Percentiles rank a stretch among this genome's conserved stretches.
Evolutionary conservation across 2,888 invertebrate genomes (phyloP).

Genomic region (Meandrusa payeni): DNA sequence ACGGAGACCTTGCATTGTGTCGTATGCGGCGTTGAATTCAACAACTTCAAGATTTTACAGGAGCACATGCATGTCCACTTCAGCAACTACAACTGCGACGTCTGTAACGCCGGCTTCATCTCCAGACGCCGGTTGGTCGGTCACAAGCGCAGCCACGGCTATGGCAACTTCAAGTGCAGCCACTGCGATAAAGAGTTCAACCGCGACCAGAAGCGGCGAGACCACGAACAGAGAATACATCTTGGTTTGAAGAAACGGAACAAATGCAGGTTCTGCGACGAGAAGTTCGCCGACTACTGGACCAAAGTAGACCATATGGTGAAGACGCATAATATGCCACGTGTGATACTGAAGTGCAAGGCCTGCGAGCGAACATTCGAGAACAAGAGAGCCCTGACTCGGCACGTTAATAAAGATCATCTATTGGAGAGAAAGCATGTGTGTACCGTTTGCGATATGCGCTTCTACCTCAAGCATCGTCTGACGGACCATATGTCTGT

Average conservation of each 20-base stretch:
- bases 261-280: constrained; percentile 47
- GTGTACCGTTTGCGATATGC: constrained; percentile 46
- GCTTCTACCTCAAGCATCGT: constrained; percentile 43
- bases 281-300: constrained; percentile 47
- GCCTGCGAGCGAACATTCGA: constrained; percentile 49
- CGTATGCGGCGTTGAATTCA: constrained; percentile 34
- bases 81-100: constrained; percentile 39
- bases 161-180: constrained; percentile 55
- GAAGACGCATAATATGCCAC: constrained; percentile 40
- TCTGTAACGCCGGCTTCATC: constrained; percentile 39
- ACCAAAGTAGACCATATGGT: constrained; percentile 46
- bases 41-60: constrained; percentile 36
- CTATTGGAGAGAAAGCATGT: constrained; percentile 47
- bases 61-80: constrained; percentile 44
- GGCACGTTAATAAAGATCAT: constrained; percentile 52
- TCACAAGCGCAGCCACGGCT: constrained; percentile 34
- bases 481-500: constrained; percentile 51
- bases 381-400: constrained; percentile 41
- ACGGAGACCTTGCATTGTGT: constrained; percentile 27
- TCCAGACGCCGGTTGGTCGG: constrained; percentile 31
- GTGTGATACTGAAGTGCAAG: constrained; percentile 42
- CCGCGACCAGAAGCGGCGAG: constrained; percentile 37
- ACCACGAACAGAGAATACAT: constrained; percentile 42
- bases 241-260: constrained; percentile 38
- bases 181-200: constrained; percentile 60